These are phyloP conservation scores for Melanotaenia boesemani DNA, from an alignment of 2,797 vertebrate genomes.

Conservation along the genomic window DNA sequence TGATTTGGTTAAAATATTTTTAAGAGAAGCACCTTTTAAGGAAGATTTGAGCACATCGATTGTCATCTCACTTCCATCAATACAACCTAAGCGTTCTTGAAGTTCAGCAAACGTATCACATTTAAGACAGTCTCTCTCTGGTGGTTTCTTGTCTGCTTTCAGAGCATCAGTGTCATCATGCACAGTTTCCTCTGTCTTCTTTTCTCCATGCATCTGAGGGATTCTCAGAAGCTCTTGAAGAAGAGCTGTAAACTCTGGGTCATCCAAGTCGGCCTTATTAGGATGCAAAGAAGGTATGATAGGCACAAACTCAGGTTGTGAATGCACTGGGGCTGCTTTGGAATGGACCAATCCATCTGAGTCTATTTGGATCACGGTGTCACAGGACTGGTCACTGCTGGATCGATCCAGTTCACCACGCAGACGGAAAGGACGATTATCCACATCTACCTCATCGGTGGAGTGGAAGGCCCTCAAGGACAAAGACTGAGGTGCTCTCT, in stretches of 20 bases:
- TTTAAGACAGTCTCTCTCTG: slow-evolving; percentile 93
- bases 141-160: slow-evolving; percentile 59
- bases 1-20: slow-evolving; percentile 68
- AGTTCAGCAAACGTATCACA: slow-evolving; percentile 99
- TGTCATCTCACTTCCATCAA: slow-evolving; percentile 89
- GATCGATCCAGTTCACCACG: slow-evolving; percentile 91
- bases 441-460: slow-evolving; percentile 86
- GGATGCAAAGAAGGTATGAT: slow-evolving; percentile 96
- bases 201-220: slow-evolving; percentile 70
- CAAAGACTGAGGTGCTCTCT: slow-evolving; percentile 86
- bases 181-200: slow-evolving; percentile 54
- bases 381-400: slow-evolving; percentile 96
- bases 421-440: slow-evolving; percentile 86
- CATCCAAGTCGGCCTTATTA: slow-evolving; percentile 81
- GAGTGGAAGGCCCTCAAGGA: slow-evolving; percentile 93
- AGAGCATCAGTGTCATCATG: slow-evolving; percentile 44
- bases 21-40: slow-evolving; percentile 82
- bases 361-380: slow-evolving; percentile 95
- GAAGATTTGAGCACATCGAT: slow-evolving; percentile 83
- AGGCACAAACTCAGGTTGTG: slow-evolving; percentile 92
- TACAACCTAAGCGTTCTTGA: slow-evolving; percentile 95
- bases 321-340: slow-evolving; percentile 85
- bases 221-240: slow-evolving; percentile 79
- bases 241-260: slow-evolving; percentile 76
- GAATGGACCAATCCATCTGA: slow-evolving; percentile 89